Evolutionary conservation across 2,113 vertebrate species (phyloP).

Genomic region (Pedionomus torquatus): DNA sequence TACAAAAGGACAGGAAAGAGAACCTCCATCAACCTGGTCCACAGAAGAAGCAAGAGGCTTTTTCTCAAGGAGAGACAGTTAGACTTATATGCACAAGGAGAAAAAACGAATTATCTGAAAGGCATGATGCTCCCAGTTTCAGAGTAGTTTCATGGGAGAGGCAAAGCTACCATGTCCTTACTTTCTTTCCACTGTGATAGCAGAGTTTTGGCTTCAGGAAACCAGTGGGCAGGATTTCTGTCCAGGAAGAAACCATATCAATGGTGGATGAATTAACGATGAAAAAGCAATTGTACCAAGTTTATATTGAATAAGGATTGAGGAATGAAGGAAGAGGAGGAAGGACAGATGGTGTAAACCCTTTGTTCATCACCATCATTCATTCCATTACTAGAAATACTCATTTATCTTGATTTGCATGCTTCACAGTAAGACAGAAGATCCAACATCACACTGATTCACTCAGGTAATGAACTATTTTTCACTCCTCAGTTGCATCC

Average conservation of each 20-base stretch:
- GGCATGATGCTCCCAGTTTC: background rate
- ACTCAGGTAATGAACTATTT: background rate
- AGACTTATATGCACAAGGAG: background rate
- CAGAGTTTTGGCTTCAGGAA: background rate
- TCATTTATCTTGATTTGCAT: background rate
- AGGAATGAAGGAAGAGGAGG: background rate
- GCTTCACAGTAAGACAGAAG: background rate
- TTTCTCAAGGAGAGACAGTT: background rate
- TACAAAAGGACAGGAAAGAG: background rate
- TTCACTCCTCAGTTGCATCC: background rate
- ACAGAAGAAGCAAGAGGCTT: background rate
- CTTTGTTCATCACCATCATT: background rate
- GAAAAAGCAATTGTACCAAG: background rate
- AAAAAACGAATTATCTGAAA: background rate
- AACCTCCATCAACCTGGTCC: background rate
- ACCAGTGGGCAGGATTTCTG: background rate
- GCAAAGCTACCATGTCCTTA: background rate
- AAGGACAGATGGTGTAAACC: background rate
- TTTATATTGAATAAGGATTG: background rate
- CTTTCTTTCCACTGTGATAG: background rate
- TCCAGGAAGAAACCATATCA: background rate
- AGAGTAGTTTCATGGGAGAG: background rate
- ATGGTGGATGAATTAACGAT: background rate
- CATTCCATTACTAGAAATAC: background rate
- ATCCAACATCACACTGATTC: background rate